Conservation (phyloP, 1,140 invertebrate species). For the Sycophaga agraensis region DNA sequence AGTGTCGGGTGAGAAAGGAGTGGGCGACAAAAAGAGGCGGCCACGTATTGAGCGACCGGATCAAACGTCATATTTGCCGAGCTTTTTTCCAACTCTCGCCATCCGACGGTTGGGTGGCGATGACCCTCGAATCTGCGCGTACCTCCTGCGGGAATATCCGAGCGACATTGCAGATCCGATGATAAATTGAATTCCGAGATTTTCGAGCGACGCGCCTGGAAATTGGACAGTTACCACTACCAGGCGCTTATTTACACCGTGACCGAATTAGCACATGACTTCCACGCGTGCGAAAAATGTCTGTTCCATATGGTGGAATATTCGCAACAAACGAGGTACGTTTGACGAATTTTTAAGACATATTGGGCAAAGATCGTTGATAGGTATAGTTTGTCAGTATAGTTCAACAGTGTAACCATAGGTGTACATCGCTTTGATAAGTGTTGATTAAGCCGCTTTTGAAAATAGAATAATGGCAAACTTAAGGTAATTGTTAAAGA, state of each 20-base stretch:
- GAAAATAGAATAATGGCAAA: too few relatives aligned
- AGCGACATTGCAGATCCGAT: not conserved
- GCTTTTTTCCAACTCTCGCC: conserved; percentile 2
- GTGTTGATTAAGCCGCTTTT: too few relatives aligned
- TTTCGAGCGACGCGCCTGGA: not conserved
- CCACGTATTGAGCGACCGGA: not conserved
- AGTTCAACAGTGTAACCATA: too few relatives aligned
- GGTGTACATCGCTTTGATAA: too few relatives aligned
- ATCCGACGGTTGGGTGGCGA: not conserved
- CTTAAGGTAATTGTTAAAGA: too few relatives aligned
- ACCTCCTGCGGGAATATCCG: not conserved
- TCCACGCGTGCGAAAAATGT: too few relatives aligned
- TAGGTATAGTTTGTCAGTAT: too few relatives aligned
- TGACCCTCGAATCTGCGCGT: not conserved
- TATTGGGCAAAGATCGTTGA: too few relatives aligned
- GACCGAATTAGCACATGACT: conserved; percentile 3
- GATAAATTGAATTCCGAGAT: conserved; percentile 24
- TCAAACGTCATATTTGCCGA: conserved; percentile 10
- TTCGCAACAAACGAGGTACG: too few relatives aligned
- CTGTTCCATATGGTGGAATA: not conserved
- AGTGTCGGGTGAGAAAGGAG: not conserved
- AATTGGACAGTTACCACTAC: not conserved
- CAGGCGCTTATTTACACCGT: not conserved
- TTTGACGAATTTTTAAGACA: too few relatives aligned
- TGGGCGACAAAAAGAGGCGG: not conserved